Conservation (phyloP, 2,797 vertebrate species). For the Microhierax caerulescens region DNA sequence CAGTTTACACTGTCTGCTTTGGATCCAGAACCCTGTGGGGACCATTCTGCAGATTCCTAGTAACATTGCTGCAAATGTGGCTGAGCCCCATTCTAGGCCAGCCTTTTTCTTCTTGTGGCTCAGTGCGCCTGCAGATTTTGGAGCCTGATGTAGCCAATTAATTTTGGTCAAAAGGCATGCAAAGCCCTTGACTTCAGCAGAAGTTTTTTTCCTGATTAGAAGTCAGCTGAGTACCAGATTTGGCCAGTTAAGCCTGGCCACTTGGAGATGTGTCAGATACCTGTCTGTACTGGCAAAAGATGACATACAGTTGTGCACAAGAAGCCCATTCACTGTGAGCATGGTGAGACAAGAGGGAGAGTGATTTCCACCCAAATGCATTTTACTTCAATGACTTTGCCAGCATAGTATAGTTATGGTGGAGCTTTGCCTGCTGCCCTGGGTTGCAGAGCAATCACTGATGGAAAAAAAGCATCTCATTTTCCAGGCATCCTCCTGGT, state of each 20-base stretch:
- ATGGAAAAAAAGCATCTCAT: background rate
- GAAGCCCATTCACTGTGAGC: background rate
- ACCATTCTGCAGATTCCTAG: background rate
- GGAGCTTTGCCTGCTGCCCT: conserved; percentile 41
- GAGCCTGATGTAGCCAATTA: background rate
- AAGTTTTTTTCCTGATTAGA: too few relatives aligned
- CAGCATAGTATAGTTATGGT: conserved; percentile 12
- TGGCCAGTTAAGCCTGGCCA: background rate
- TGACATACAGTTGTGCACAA: background rate
- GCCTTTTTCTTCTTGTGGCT: background rate
- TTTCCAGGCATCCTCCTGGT: background rate
- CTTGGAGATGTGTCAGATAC: background rate
- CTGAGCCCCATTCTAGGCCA: background rate
- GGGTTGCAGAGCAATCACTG: background rate
- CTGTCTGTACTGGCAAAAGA: conserved; percentile 2
- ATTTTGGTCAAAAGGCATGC: background rate
- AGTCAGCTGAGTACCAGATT: background rate
- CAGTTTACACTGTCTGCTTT: background rate
- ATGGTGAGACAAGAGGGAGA: background rate
- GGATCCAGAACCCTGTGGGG: background rate
- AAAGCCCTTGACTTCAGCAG: background rate
- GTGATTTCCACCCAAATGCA: background rate
- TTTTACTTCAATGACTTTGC: conserved; percentile 48
- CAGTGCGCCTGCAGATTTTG: background rate
- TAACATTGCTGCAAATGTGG: rapidly evolving